These are phyloP conservation scores for Buphagus erythrorhynchus DNA, from an alignment of 2,797 vertebrate species.

Conservation along the genomic window DNA sequence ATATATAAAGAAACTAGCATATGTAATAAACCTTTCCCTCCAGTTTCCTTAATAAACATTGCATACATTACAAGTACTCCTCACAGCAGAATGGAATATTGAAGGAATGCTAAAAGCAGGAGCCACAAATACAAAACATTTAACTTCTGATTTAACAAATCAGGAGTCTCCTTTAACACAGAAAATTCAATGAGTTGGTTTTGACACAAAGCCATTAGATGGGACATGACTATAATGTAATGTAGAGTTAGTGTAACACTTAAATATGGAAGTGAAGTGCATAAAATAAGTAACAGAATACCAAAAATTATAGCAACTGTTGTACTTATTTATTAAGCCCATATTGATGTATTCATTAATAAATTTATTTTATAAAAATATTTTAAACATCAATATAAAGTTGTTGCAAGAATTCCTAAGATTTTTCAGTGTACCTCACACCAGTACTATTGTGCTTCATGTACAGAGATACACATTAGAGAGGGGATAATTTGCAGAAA, in stretches of 20 bases:
- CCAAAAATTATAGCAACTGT: background rate
- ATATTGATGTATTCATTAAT: background rate
- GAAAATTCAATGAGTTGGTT: background rate
- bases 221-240: background rate
- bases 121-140: background rate
- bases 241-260: background rate
- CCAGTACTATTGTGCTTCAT: background rate
- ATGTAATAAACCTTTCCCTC: background rate
- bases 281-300: background rate
- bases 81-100: background rate
- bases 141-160: no score
- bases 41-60: background rate
- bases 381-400: background rate
- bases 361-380: background rate
- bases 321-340: background rate
- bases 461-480: background rate
- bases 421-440: background rate
- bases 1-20: background rate
- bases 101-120: background rate
- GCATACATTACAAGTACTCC: background rate
- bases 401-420: background rate
- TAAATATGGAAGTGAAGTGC: background rate
- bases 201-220: background rate
- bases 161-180: background rate
- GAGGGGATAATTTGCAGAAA: background rate